phyloP scores from a whole-genome alignment of 2,888 invertebrate species.

The Drosophila subquinaria region DNA sequence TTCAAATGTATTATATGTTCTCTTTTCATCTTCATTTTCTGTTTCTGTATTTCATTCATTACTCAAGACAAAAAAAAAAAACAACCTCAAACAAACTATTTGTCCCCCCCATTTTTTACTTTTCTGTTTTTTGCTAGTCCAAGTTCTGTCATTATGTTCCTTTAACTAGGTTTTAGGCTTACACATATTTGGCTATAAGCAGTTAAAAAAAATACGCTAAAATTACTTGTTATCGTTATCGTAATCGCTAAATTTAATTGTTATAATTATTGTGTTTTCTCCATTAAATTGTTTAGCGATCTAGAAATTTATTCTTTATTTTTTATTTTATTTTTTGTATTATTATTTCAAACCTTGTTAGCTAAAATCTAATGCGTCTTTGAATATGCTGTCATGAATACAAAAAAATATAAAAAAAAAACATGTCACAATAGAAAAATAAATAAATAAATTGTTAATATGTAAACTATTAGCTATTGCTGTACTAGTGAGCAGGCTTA shows the following conservation, averaged over 20 bases:
- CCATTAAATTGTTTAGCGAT: constrained; percentile 49
- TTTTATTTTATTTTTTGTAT: constrained; percentile 36
- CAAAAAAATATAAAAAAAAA: constrained; percentile 1
- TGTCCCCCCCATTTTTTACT: constrained; percentile 22
- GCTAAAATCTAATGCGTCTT: constrained; percentile 79
- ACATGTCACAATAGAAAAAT: constrained; percentile 5
- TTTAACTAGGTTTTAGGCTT: constrained; percentile 62
- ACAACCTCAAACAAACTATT: constrained; percentile 31
- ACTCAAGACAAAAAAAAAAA: constrained; percentile 18
- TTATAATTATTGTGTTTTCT: constrained; percentile 55
- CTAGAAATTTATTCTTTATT: constrained; percentile 35
- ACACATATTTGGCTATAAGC: constrained; percentile 73
- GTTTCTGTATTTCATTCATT: constrained; percentile 4
- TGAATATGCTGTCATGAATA: constrained; percentile 64
- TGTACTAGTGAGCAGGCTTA: constrained; percentile 10
- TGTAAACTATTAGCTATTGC: constrained; percentile 18
- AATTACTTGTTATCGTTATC: constrained; percentile 57
- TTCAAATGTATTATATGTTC: constrained; percentile 31
- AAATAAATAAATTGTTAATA: constrained; percentile 17
- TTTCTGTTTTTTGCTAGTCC: constrained; percentile 40
- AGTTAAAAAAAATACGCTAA: constrained; percentile 71
- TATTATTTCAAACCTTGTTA: constrained; percentile 48
- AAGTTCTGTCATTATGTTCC: constrained; percentile 38
- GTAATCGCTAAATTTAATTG: constrained; percentile 53
- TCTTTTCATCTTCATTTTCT: constrained; percentile 6